A percentile compares a stretch with the other conserved stretches of the same genome.
Conservation (phyloP, 2,797 vertebrate genomes). For the Brotula barbata region DNA sequence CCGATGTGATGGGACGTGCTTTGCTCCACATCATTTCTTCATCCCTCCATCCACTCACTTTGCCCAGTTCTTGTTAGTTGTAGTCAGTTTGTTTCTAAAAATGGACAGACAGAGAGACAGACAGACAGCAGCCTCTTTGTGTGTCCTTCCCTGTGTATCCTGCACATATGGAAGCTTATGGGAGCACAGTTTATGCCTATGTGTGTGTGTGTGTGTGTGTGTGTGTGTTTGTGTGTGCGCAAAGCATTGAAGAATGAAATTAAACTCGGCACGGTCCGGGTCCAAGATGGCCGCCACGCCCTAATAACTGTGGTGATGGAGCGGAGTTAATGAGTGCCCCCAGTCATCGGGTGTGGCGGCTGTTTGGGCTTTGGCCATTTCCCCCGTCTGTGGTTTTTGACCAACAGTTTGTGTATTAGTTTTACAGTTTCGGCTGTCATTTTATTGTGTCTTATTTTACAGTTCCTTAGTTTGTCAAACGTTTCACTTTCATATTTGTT, state of each 20-base stretch:
- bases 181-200: constrained; percentile 5
- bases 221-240: constrained; percentile 12
- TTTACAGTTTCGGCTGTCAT: no score
- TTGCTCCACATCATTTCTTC: no score
- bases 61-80: no score
- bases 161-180: constrained; percentile 40
- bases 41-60: no score
- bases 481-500: background rate
- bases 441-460: no score
- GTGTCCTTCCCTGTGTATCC: constrained; percentile 30
- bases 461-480: background rate
- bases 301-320: constrained; percentile 35
- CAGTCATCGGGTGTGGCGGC: background rate
- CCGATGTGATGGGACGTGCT: no score
- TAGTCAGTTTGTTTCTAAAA: no score
- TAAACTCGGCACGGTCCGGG: constrained; percentile 32
- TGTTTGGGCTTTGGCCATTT: background rate
- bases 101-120: no score
- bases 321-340: constrained; percentile 32
- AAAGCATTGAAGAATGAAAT: constrained; percentile 47
- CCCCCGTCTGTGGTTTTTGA: background rate
- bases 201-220: constrained; percentile 22
- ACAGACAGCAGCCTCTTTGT: constrained; percentile 21
- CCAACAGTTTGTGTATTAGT: background rate
- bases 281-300: constrained; percentile 53